phyloP scores from a whole-genome alignment of 2,797 vertebrate species.

The Propithecus perrieri region DNA sequence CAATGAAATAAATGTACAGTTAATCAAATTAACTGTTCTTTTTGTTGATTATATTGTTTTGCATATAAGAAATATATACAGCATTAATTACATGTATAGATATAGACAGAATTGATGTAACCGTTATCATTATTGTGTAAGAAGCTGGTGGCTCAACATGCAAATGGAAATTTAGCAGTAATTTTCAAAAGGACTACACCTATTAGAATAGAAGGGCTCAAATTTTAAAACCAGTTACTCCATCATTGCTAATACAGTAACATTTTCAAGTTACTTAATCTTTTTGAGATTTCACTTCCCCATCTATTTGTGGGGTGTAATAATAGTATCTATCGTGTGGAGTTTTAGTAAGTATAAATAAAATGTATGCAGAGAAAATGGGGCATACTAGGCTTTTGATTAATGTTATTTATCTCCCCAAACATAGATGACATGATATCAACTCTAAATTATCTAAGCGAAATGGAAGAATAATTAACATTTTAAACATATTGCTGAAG shows the following conservation, averaged over 20 bases:
- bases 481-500: not conserved
- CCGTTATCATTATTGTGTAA: not conserved
- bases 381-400: not conserved
- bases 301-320: not conserved
- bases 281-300: not conserved
- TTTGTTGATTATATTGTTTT: slow-evolving; percentile 36
- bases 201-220: not conserved
- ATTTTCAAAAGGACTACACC: not conserved
- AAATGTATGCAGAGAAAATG: not conserved
- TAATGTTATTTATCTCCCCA: not conserved
- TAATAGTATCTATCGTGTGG: not conserved
- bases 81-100: not conserved
- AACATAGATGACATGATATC: not conserved
- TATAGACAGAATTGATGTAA: not conserved
- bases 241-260: not conserved
- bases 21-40: slow-evolving; percentile 35
- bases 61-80: not conserved
- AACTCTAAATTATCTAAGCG: not conserved
- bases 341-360: not conserved
- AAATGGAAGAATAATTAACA: not conserved
- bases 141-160: not conserved
- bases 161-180: not conserved
- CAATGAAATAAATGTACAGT: not conserved
- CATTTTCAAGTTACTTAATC: not conserved
- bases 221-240: not conserved